Evolutionary conservation across 2,797 vertebrate species (phyloP).

Genomic region (Decapterus maruadsi): DNA sequence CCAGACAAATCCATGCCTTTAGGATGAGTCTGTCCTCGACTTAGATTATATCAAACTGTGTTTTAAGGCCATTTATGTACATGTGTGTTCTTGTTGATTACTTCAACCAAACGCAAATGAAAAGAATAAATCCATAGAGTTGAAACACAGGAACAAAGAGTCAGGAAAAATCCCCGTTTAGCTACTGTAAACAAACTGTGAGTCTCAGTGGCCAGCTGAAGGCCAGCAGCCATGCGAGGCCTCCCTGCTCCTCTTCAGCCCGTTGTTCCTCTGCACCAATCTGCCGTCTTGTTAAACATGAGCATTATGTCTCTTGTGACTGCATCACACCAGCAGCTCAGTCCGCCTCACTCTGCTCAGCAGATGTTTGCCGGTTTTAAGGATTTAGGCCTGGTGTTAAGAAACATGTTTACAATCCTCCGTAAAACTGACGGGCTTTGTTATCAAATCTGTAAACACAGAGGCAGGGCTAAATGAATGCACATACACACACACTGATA

Average conservation of each 20-base stretch:
- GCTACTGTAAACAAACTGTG: slow-evolving; percentile 32
- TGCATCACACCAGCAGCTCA: slow-evolving; percentile 68
- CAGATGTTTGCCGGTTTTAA: slow-evolving; percentile 79
- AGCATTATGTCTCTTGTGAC: slow-evolving; percentile 75
- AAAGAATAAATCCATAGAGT: slow-evolving; percentile 31
- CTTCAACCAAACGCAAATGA: slow-evolving; percentile 23
- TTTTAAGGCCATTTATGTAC: slow-evolving; percentile 11
- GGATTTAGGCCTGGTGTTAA: slow-evolving; percentile 78
- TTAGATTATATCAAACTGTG: slow-evolving; percentile 26
- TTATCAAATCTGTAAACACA: slow-evolving; percentile 78
- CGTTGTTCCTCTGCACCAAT: slow-evolving; percentile 63
- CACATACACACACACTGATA: slow-evolving; percentile 13
- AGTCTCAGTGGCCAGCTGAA: slow-evolving; percentile 36
- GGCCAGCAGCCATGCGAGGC: slow-evolving; percentile 41
- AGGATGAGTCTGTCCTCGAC: slow-evolving; percentile 9
- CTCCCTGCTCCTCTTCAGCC: slow-evolving; percentile 35
- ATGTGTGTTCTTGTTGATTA: background rate
- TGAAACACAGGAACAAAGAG: slow-evolving; percentile 21
- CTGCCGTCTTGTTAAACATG: slow-evolving; percentile 72
- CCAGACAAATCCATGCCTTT: slow-evolving; percentile 15
- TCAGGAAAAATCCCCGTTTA: slow-evolving; percentile 21
- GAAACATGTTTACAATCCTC: slow-evolving; percentile 80
- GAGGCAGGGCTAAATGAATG: slow-evolving; percentile 51
- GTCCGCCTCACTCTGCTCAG: slow-evolving; percentile 57
- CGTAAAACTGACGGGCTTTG: slow-evolving; percentile 77